Conservation (phyloP, 2,888 invertebrate genomes). For the Drosophila pegasa region DNA sequence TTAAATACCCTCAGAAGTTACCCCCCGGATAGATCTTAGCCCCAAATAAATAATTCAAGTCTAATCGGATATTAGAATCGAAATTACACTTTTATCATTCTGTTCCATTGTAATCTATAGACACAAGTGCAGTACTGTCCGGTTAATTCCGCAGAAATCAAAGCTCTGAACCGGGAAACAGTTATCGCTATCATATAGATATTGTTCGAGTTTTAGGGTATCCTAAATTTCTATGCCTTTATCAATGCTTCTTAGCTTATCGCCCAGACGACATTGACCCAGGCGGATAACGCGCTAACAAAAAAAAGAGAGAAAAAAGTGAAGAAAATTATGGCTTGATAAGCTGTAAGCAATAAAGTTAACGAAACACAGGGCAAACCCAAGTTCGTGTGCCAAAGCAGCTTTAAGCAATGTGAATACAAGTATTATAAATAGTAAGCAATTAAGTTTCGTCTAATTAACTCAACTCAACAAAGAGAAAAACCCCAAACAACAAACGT, state of each 20-base stretch:
- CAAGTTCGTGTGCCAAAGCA: background rate
- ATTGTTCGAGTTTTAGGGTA: conserved; percentile 19
- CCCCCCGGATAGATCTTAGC: background rate
- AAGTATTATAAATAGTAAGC: background rate
- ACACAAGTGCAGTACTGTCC: background rate
- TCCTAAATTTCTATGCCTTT: background rate
- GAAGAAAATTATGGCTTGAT: conserved; percentile 10
- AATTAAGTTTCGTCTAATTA: background rate
- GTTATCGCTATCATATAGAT: conserved; percentile 35
- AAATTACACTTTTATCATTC: too few species aligned
- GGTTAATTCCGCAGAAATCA: conserved; percentile 31
- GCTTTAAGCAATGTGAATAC: background rate
- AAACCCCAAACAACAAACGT: too few species aligned
- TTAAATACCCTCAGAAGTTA: background rate
- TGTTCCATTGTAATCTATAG: background rate
- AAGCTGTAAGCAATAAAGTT: conserved; percentile 18
- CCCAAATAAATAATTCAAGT: too few species aligned
- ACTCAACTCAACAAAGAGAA: background rate
- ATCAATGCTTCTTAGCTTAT: conserved; percentile 28
- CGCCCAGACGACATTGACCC: conserved; percentile 12
- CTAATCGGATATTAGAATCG: too few species aligned
- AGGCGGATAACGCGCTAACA: conserved; percentile 8
- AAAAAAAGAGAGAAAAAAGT: background rate
- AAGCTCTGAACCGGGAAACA: conserved; percentile 6
- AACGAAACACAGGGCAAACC: conserved; percentile 3